Evolutionary conservation across 2,888 invertebrate genomes (phyloP).

Genomic region (Thalpophila matura): DNA sequence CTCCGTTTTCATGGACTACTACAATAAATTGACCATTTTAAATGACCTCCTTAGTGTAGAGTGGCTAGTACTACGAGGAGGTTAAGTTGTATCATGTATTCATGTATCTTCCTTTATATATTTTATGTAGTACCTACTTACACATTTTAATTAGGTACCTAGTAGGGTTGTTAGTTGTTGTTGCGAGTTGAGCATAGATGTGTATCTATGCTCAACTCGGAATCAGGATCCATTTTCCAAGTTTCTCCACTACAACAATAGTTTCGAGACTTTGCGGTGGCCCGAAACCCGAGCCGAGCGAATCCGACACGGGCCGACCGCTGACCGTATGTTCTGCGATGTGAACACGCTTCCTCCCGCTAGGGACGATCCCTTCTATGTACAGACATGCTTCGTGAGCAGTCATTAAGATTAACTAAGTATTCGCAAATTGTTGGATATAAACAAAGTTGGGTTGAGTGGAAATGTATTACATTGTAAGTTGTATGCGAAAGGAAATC

Average conservation of each 20-base stretch:
- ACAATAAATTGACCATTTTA: too few relatives aligned
- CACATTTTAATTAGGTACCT: too few relatives aligned
- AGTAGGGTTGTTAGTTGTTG: too few relatives aligned
- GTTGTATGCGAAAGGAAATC: slow-evolving; percentile 14
- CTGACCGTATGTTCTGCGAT: slow-evolving; percentile 54
- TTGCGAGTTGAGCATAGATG: too few relatives aligned
- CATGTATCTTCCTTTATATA: too few relatives aligned
- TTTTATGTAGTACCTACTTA: too few relatives aligned
- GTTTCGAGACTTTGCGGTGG: slow-evolving; percentile 31
- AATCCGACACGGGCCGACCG: slow-evolving; percentile 41
- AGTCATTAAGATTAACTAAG: slow-evolving; percentile 43
- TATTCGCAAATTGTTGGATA: slow-evolving; percentile 34
- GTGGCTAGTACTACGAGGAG: too few relatives aligned
- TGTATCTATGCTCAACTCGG: slow-evolving; percentile 14
- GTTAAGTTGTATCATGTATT: too few relatives aligned
- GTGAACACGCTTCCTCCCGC: slow-evolving; percentile 55
- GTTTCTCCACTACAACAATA: slow-evolving; percentile 42
- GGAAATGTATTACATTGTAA: slow-evolving; percentile 16
- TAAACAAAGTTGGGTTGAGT: slow-evolving; percentile 20
- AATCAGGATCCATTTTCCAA: slow-evolving; percentile 32
- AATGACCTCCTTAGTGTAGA: too few relatives aligned
- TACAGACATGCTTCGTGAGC: slow-evolving; percentile 43
- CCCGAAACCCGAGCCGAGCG: slow-evolving; percentile 41
- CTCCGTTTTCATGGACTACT: too few relatives aligned
- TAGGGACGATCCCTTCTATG: slow-evolving; percentile 56